Conservation (phyloP, 2,797 vertebrate species). For the Poecilia gillii region DNA sequence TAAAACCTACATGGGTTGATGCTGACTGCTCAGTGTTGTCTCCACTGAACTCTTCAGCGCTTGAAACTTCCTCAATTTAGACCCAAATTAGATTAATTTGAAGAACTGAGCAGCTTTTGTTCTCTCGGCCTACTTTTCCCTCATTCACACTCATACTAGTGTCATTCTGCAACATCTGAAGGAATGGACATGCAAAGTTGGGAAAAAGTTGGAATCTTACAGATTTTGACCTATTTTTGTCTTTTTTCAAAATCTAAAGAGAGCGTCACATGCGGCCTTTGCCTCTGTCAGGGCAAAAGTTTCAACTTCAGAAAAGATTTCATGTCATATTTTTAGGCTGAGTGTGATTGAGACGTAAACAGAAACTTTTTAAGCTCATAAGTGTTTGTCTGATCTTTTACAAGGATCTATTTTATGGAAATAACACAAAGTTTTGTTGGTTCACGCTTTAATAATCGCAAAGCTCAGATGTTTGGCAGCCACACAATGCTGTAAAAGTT, state of each 20-base stretch:
- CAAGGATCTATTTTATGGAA: not conserved
- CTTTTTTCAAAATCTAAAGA: not conserved
- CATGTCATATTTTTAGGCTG: not conserved
- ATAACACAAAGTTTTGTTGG: accelerated
- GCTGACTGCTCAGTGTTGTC: constrained; percentile 60
- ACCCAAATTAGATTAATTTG: constrained; percentile 54
- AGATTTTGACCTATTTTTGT: constrained; percentile 4
- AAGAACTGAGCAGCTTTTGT: constrained; percentile 47
- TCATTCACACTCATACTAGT: not conserved
- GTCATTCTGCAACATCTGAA: not conserved
- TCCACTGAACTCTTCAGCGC: constrained; percentile 35
- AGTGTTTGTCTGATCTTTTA: not conserved
- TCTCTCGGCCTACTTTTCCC: constrained; percentile 8
- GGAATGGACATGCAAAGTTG: not conserved
- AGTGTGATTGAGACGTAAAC: not conserved
- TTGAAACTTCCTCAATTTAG: constrained; percentile 37
- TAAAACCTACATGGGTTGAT: constrained; percentile 38
- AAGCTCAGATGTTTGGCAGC: not conserved
- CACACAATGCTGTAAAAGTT: not conserved
- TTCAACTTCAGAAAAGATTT: not conserved
- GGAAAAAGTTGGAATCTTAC: constrained; percentile 5
- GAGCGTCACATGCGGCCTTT: constrained; percentile 23
- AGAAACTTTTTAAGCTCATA: not conserved
- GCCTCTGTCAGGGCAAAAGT: not conserved
- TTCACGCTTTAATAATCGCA: not conserved